Percentiles rank a stretch among this genome's conserved stretches.
Evolutionary conservation across 2,888 invertebrate species (phyloP).

Genomic region (Tridacna crocea): DNA sequence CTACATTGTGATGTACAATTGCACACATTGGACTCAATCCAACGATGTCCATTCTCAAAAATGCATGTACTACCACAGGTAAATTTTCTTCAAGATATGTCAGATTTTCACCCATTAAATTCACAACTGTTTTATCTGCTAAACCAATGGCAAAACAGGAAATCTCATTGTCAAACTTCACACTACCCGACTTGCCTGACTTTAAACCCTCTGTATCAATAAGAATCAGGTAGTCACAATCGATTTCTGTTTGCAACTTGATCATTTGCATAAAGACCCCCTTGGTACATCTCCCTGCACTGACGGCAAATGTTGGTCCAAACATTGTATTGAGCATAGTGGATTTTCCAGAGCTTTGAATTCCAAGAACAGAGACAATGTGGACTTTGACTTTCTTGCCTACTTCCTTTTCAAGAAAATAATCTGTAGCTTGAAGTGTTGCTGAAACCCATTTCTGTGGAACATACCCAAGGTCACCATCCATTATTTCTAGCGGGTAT

Average conservation of each 20-base stretch:
- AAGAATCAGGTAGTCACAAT: constrained; percentile 37
- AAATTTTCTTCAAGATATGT: constrained; percentile 38
- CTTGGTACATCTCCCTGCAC: constrained; percentile 50
- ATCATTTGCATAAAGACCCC: constrained; percentile 46
- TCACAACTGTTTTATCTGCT: constrained; percentile 33
- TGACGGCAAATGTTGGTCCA: constrained; percentile 43
- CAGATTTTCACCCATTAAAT: constrained; percentile 42
- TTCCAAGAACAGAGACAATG: constrained; percentile 42
- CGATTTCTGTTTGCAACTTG: neutral
- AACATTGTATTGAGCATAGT: constrained; percentile 46
- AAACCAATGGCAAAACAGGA: constrained; percentile 46
- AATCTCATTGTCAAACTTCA: constrained; percentile 39
- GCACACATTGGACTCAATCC: constrained; percentile 1
- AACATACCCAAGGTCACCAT: constrained; percentile 25
- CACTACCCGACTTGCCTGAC: constrained; percentile 32
- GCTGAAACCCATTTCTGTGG: constrained; percentile 11
- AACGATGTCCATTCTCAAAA: constrained; percentile 35
- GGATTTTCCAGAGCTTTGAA: constrained; percentile 54
- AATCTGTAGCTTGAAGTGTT: neutral
- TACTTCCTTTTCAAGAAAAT: neutral
- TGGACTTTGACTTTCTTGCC: neutral
- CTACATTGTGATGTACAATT: too few relatives aligned
- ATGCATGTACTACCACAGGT: constrained; percentile 38
- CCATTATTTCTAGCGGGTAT: constrained; percentile 31
- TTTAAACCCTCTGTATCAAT: constrained; percentile 52